A percentile compares a stretch with the other conserved stretches of the same genome.
phyloP scores from a whole-genome alignment of 2,797 vertebrate genomes.

The Nyctibius grandis region DNA sequence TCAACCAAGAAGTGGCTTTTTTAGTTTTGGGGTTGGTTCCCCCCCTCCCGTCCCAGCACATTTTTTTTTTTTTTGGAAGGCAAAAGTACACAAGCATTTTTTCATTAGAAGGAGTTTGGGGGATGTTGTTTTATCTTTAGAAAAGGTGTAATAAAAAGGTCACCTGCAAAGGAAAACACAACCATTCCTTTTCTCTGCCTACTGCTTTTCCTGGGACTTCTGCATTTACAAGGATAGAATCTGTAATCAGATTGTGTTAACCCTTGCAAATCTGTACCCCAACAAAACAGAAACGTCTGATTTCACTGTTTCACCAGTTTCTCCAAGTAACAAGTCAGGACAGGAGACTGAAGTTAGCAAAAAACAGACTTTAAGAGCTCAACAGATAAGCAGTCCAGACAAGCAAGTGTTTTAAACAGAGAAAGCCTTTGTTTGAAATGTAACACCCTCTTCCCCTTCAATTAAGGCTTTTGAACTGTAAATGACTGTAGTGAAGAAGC shows the following conservation, averaged over 20 bases:
- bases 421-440: slow-evolving; percentile 35
- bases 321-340: background rate
- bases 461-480: slow-evolving; percentile 24
- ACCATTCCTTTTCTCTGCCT: background rate
- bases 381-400: slow-evolving; percentile 26
- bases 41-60: too few species aligned
- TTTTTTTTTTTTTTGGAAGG: background rate
- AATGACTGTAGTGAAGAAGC: background rate
- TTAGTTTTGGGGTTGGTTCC: background rate
- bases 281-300: background rate
- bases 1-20: background rate
- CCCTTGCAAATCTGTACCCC: background rate
- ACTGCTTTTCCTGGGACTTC: background rate
- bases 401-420: background rate
- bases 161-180: background rate
- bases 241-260: too few species aligned
- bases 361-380: background rate
- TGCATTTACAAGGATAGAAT: background rate
- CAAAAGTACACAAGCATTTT: background rate
- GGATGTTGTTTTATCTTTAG: background rate
- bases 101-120: background rate
- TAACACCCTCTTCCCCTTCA: slow-evolving; percentile 18
- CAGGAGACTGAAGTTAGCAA: background rate
- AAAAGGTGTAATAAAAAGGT: background rate
- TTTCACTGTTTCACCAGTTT: background rate